Evolutionary conservation across 1,140 invertebrate species (phyloP).

Genomic region (Pristionchus pacificus): DNA sequence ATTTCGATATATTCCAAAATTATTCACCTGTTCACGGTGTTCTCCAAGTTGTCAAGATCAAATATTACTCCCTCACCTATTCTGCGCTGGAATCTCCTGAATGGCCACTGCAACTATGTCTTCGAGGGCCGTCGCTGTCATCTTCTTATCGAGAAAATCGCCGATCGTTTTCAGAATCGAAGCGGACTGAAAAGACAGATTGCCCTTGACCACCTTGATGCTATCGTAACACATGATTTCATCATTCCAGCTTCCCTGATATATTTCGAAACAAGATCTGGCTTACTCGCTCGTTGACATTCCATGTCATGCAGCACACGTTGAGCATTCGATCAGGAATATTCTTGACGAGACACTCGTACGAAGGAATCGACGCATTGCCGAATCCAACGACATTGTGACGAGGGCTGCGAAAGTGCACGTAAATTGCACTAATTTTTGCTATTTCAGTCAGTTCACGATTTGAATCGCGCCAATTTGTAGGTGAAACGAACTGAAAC

Average conservation of each 20-base stretch:
- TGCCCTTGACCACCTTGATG: not conserved
- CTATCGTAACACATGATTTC: too few species aligned
- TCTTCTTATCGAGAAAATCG: not conserved
- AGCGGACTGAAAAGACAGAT: constrained; percentile 8
- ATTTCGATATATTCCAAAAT: too few species aligned
- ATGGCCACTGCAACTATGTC: constrained; percentile 21
- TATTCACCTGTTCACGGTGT: too few species aligned
- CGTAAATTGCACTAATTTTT: not conserved
- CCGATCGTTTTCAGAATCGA: constrained; percentile 15
- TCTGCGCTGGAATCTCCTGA: constrained; percentile 24
- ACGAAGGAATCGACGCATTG: constrained; percentile 21
- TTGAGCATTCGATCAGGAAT: constrained; percentile 19
- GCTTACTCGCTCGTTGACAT: constrained; percentile 27
- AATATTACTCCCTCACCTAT: too few species aligned
- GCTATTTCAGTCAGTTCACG: not conserved
- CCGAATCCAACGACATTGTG: constrained; percentile 23
- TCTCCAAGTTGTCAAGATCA: too few species aligned
- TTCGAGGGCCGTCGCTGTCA: constrained; percentile 3
- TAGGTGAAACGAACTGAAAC: too few species aligned
- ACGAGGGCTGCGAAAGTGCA: constrained; percentile 6
- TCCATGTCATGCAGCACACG: constrained; percentile 23
- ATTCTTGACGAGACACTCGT: constrained; percentile 15
- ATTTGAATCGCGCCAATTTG: too few species aligned
- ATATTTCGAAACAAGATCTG: not conserved
- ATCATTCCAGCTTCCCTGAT: not conserved